phyloP scores from a whole-genome alignment of 2,113 vertebrate genomes.

The Gavialis gangeticus region DNA sequence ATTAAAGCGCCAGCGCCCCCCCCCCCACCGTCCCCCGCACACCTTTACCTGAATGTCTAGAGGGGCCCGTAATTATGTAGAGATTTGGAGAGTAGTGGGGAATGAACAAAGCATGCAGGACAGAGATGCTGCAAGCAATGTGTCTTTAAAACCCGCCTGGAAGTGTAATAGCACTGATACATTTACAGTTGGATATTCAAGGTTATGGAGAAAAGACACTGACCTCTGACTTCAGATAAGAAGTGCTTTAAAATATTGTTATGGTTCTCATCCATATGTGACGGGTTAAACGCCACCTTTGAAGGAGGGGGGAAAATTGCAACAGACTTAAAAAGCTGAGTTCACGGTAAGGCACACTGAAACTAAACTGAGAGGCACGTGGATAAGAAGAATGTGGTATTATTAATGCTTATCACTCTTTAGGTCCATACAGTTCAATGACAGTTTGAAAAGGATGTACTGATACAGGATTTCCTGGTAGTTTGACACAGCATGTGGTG shows the following conservation, averaged over 20 bases:
- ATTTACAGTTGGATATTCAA: not conserved
- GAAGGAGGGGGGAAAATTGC: not conserved
- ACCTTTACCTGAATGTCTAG: too few relatives aligned
- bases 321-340: slow-evolving; percentile 54
- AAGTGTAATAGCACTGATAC: rapidly evolving
- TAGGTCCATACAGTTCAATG: slow-evolving; percentile 73
- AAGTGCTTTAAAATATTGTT: not conserved
- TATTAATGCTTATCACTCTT: slow-evolving; percentile 78
- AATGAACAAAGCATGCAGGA: not conserved
- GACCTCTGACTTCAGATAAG: slow-evolving; percentile 19
- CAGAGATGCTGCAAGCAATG: not conserved
- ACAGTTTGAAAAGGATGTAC: slow-evolving; percentile 76
- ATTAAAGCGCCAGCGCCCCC: too few relatives aligned
- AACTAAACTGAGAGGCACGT: slow-evolving; percentile 50
- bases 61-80: too few relatives aligned
- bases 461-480: slow-evolving; percentile 76
- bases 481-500: slow-evolving; percentile 65
- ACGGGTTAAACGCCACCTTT: slow-evolving; percentile 53
- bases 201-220: slow-evolving; percentile 9
- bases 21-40: too few relatives aligned
- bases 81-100: too few relatives aligned
- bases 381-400: slow-evolving; percentile 68
- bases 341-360: slow-evolving; percentile 66
- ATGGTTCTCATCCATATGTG: not conserved
- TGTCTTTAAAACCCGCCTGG: not conserved